Evolutionary conservation across 2,797 vertebrate species (phyloP).

Genomic region (Hybognathus amarus): DNA sequence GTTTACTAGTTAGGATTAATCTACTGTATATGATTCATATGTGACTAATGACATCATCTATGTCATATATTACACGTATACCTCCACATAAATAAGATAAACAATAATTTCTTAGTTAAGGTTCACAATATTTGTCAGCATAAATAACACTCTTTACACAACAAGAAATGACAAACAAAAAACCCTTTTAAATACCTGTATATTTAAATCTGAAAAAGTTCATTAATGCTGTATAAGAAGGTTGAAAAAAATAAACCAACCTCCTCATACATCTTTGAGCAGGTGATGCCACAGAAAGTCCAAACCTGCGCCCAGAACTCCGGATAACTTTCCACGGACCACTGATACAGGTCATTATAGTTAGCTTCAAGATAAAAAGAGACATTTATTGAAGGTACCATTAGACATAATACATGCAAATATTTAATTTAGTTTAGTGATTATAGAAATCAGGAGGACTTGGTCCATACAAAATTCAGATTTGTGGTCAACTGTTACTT

Average conservation of each 20-base stretch:
- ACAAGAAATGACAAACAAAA: neutral
- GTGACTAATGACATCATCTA: slow-evolving; percentile 1
- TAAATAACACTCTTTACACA: neutral
- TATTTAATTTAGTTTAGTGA: neutral
- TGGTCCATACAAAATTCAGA: neutral
- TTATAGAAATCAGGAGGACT: neutral
- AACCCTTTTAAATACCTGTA: neutral
- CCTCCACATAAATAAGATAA: neutral
- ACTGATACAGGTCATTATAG: slow-evolving; percentile 91
- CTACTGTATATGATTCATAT: neutral
- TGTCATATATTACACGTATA: neutral
- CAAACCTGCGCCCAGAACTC: slow-evolving; percentile 96
- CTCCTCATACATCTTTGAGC: slow-evolving; percentile 87
- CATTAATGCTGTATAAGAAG: no score
- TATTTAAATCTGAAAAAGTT: neutral
- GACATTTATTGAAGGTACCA: neutral
- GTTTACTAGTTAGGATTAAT: neutral
- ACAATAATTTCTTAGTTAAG: neutral
- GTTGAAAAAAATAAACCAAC: slow-evolving; percentile 70
- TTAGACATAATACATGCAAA: neutral
- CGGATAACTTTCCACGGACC: slow-evolving; percentile 87
- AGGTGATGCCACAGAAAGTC: slow-evolving; percentile 87
- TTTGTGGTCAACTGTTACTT: neutral
- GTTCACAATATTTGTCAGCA: neutral
- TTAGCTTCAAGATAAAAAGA: slow-evolving; percentile 74